Evolutionary conservation across 1,140 invertebrate genomes (phyloP), one percentile per base, ranked within the genome.

Genomic region (Eueides isabella): DNA sequence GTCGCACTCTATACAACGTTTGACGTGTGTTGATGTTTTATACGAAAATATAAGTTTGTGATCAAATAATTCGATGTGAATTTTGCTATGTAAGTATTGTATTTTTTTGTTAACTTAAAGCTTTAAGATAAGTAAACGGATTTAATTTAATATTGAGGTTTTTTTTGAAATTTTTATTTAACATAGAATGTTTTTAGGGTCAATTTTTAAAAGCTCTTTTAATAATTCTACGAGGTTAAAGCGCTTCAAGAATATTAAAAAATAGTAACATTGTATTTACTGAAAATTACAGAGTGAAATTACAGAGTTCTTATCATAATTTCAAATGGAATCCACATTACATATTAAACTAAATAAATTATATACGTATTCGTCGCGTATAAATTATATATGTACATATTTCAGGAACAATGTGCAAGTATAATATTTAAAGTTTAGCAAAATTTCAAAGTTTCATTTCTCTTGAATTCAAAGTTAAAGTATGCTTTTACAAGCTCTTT

Each of bases 401-500:
- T 55, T 55, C 23, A 23, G 26, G 48, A 55, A 55, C 48, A 55
- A 26, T 55, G 48, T 55, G 23, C 19, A 55, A 11, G 48, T 55
- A 55, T 55, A 55, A 55, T 23, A 55, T 55, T 55, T 23, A 26
- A 55, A 55, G 48, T 55, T 55, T 1, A 23, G 23, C 11, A 55
- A 48, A 55, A 55, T 55, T 55, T 55, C 48, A 26, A 55, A 55
- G 48, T 55, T 26, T 55, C 48, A 55, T 55, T 55, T 55, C 48
- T 55, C 48, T 23, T 26, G 16, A 69, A 69, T 61, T 61, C 44
- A 68, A 68, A 68, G 44, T 68, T 55, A n/a, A 69, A 69, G 67
- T 69, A 33, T 61, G 67, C 48, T 69, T 69, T 69, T 69, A 69
- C 67, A 69, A 69, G 67, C 44, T 33, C 67, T 69, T 69, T 69